Conservation (phyloP, 1,140 invertebrate genomes). For the Eupeodes corollae region DNA sequence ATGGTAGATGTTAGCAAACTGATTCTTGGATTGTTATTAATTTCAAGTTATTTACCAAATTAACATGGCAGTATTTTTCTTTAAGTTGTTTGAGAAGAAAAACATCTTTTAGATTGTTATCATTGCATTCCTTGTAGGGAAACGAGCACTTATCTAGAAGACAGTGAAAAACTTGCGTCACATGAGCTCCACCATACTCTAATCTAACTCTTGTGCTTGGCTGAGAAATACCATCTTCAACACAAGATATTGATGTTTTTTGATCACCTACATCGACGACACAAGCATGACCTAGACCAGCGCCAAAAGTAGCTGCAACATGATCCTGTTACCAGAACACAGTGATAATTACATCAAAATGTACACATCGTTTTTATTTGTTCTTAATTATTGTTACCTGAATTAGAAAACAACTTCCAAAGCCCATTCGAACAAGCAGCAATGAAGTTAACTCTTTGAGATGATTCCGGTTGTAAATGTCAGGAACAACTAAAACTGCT, state of each 20-base stretch:
- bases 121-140: slow-evolving; percentile 70
- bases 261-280: slow-evolving; percentile 92
- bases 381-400: slow-evolving; percentile 51
- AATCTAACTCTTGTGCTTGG: slow-evolving; percentile 70
- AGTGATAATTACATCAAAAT: neutral
- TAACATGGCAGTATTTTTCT: slow-evolving; percentile 82
- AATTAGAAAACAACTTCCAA: slow-evolving; percentile 79
- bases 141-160: slow-evolving; percentile 79
- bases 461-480: slow-evolving; percentile 80
- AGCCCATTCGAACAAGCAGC: slow-evolving; percentile 70
- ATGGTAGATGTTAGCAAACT: neutral
- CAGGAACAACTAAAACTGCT: slow-evolving; percentile 79
- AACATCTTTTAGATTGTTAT: slow-evolving; percentile 56
- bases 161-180: slow-evolving; percentile 76
- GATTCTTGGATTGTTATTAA: neutral
- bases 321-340: slow-evolving; percentile 53
- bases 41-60: slow-evolving; percentile 45
- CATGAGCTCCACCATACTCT: slow-evolving; percentile 83
- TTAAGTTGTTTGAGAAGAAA: slow-evolving; percentile 73
- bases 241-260: slow-evolving; percentile 90
- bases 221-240: slow-evolving; percentile 91
- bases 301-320: slow-evolving; percentile 88
- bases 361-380: neutral
- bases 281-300: slow-evolving; percentile 82
- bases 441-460: slow-evolving; percentile 76